Conservation (phyloP, 2,113 vertebrate species). For the Sakesphorus luctuosus region DNA sequence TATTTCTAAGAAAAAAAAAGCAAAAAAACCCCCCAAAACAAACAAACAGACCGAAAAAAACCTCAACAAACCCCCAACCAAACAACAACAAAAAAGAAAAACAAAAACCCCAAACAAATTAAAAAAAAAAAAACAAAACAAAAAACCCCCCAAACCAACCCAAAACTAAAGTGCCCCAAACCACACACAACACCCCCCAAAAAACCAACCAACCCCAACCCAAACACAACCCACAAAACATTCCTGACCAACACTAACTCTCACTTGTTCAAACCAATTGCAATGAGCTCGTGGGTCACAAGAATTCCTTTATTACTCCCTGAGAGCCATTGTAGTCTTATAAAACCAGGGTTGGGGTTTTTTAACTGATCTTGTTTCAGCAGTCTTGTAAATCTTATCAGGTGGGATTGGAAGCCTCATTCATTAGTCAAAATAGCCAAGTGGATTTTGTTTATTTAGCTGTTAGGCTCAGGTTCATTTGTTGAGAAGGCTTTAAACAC, state of each 20-base stretch:
- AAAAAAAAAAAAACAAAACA: too few species aligned
- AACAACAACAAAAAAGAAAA: too few species aligned
- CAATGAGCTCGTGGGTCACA: background rate
- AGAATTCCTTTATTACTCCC: background rate
- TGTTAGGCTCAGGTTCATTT: background rate
- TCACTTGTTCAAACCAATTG: background rate
- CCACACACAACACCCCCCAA: too few species aligned
- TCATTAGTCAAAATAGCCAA: background rate
- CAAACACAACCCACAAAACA: background rate
- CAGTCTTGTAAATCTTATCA: background rate
- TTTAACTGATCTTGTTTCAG: background rate
- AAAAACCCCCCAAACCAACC: too few species aligned
- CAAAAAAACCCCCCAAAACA: background rate
- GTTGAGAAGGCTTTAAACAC: background rate
- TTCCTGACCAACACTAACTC: background rate
- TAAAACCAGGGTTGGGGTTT: background rate
- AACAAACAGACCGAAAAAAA: too few species aligned
- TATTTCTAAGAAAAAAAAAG: background rate
- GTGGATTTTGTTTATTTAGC: background rate
- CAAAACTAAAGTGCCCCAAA: too few species aligned
- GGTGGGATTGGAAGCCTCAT: background rate
- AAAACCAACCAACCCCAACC: too few species aligned
- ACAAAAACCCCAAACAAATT: too few species aligned
- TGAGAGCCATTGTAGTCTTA: background rate
- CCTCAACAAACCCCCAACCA: background rate